Conservation (phyloP, 92 coral and sea anemone genomes). For the Muricea muricata region DNA sequence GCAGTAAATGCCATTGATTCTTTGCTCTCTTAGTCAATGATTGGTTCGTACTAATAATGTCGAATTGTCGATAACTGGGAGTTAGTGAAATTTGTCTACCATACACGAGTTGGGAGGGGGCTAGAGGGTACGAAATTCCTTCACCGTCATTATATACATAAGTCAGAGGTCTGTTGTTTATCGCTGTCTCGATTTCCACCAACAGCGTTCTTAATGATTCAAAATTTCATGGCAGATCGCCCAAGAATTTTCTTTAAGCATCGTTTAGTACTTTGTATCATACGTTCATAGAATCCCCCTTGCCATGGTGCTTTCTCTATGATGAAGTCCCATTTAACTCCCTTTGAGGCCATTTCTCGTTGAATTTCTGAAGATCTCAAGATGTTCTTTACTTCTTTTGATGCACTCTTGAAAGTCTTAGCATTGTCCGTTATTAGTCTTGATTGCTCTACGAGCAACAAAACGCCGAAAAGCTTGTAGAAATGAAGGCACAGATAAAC, state of each 20-base stretch:
- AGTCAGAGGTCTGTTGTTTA: not conserved
- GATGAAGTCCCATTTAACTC: not conserved
- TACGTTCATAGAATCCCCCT: constrained; percentile 2
- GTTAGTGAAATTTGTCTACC: constrained; percentile 33
- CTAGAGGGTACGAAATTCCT: constrained; percentile 12
- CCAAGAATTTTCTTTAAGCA: constrained; percentile 3
- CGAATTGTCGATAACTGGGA: not conserved
- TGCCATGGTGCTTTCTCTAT: constrained; percentile 16
- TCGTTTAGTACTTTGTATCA: not conserved
- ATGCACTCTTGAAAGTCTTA: constrained; percentile 26
- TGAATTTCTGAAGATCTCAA: not conserved
- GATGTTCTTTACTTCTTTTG: constrained; percentile 34
- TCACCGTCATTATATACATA: not conserved
- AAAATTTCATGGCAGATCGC: not conserved
- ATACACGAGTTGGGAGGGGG: constrained; percentile 48
- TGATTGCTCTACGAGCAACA: not conserved
- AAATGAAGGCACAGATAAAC: not conserved
- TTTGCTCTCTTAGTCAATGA: constrained; percentile 2
- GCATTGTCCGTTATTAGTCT: not conserved
- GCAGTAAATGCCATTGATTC: not conserved
- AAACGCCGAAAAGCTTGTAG: constrained; percentile 3
- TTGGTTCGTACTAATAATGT: constrained; percentile 14
- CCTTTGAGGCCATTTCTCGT: not conserved
- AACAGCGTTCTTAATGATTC: not conserved
- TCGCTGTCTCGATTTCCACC: constrained; percentile 12